Evolutionary conservation across 1,140 invertebrate species (phyloP), one percentile per base, ranked within the genome.

Genomic region (Dysdera silvatica): DNA sequence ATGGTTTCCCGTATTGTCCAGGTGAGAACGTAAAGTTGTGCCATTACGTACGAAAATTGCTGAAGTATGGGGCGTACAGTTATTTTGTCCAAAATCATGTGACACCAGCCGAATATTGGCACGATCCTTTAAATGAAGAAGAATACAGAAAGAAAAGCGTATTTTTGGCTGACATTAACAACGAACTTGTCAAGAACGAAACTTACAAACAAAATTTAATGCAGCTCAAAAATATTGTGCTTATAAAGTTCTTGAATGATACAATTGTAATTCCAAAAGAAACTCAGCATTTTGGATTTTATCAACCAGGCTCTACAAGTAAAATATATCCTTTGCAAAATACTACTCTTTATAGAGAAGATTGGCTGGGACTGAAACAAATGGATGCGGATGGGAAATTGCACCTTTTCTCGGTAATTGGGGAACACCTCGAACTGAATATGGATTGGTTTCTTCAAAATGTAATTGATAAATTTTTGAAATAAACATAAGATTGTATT

Each of bases 141-240:
- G 77, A 79, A 32, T 98, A 99, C 74, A 82, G 80, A 62, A 72
- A 82, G 5, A 81, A 83, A 32, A 97, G 89, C 75, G 80, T 87
- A 24, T 99, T 99, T 73, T 75, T 99, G 5, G 84, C 94, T 0
- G 95, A 99, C 66, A 95, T 99, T 40, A 99, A 99, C 77, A 97
- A 98, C 74, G 96, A 97, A 75, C 72, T 75, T 18, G 52, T 43
- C 40, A 45, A 82, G 74, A 63, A 85, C 72, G 54, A 71, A 37
- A 75, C 70, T 0, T 86, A 86, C 71, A 82, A 84, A 54, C 73
- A 81, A 2, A 97, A 95, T 74, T 74, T 99, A 28, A 75, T 83
- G 57, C 84, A 82, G 61, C 76, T 99, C 47, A 78, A 88, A 53
- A 88, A 91, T 71, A 85, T 99, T 65, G 89, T 98, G 0, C 75